Evolutionary conservation across 2,797 vertebrate genomes (phyloP).

Genomic region (Oryzias sinensis): DNA sequence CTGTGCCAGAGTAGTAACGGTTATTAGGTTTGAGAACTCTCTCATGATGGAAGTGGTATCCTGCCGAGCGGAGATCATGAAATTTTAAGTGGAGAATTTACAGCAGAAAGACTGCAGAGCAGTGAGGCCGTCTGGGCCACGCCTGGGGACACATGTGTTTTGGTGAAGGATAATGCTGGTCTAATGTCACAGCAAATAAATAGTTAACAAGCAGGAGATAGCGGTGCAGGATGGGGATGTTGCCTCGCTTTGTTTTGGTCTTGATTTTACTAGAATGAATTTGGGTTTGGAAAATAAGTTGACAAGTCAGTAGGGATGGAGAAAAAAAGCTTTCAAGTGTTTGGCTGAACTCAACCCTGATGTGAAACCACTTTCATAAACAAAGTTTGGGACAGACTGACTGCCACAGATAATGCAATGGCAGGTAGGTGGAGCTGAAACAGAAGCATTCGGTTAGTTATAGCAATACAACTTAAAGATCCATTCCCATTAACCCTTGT

Average conservation of each 20-base stretch:
- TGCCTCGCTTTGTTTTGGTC: conserved; percentile 35
- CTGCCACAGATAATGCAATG: conserved; percentile 33
- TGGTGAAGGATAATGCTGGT: conserved; percentile 72
- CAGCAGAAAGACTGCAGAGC: conserved; percentile 77
- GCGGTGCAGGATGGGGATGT: conserved; percentile 54
- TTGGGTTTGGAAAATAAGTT: conserved; percentile 37
- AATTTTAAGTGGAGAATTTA: conserved; percentile 91
- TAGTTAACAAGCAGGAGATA: conserved; percentile 82
- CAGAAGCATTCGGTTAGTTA: conserved; percentile 7
- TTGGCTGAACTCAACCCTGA: conserved; percentile 13
- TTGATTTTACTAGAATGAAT: conserved; percentile 23
- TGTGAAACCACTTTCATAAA: conserved; percentile 25
- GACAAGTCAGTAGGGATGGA: conserved; percentile 28
- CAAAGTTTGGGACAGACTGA: conserved; percentile 15
- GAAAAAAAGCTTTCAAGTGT: conserved; percentile 16
- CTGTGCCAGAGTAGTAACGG: conserved; percentile 77
- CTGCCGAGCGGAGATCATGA: conserved; percentile 89
- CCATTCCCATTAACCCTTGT: no score
- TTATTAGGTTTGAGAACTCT: conserved; percentile 86
- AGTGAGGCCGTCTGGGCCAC: conserved; percentile 68
- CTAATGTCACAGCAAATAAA: conserved; percentile 84
- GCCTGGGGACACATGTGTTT: conserved; percentile 81
- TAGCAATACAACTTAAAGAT: no score
- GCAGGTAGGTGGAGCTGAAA: conserved; percentile 26
- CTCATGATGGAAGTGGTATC: conserved; percentile 83